A percentile compares a stretch with the other conserved stretches of the same genome.
Evolutionary conservation across 1,140 invertebrate genomes (phyloP).

Genomic region (Berghia stephanieae): DNA sequence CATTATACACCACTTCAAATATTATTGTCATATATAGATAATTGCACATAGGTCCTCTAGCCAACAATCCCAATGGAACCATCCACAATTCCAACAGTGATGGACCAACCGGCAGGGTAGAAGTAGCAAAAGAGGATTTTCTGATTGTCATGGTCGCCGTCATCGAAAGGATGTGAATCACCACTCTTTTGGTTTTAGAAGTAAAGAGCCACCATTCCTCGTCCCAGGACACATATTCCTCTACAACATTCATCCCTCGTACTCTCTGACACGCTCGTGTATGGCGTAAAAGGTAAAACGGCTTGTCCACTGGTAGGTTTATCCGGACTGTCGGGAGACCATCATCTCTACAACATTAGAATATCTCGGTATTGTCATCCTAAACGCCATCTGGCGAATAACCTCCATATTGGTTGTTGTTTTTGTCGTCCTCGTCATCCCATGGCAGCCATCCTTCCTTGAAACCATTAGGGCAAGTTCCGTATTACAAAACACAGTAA

Average conservation of each 20-base stretch:
- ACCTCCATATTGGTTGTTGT: constrained; percentile 38
- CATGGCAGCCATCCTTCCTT: constrained; percentile 41
- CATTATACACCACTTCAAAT: too few species aligned
- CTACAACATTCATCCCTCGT: constrained; percentile 32
- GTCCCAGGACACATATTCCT: constrained; percentile 40
- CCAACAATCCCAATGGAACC: not conserved
- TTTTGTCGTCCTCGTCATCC: constrained; percentile 43
- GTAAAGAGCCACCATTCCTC: constrained; percentile 27
- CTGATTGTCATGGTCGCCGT: constrained; percentile 35
- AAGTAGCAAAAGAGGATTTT: constrained; percentile 36
- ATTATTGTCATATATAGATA: too few species aligned
- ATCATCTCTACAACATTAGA: constrained; percentile 48
- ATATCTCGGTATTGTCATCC: constrained; percentile 42
- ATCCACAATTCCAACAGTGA: not conserved
- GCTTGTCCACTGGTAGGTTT: constrained; percentile 32
- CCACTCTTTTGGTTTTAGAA: constrained; percentile 15
- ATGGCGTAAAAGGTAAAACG: constrained; percentile 40
- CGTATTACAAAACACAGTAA: constrained; percentile 51
- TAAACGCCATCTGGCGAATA: constrained; percentile 47
- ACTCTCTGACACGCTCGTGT: constrained; percentile 37
- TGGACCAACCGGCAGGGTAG: not conserved
- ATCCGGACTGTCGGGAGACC: constrained; percentile 26
- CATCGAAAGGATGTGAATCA: constrained; percentile 35
- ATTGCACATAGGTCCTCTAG: too few species aligned
- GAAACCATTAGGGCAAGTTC: constrained; percentile 45